Evolutionary conservation across 2,797 vertebrate genomes (phyloP), one percentile per base, ranked within the genome.

Genomic region (Taeniopygia guttata): DNA sequence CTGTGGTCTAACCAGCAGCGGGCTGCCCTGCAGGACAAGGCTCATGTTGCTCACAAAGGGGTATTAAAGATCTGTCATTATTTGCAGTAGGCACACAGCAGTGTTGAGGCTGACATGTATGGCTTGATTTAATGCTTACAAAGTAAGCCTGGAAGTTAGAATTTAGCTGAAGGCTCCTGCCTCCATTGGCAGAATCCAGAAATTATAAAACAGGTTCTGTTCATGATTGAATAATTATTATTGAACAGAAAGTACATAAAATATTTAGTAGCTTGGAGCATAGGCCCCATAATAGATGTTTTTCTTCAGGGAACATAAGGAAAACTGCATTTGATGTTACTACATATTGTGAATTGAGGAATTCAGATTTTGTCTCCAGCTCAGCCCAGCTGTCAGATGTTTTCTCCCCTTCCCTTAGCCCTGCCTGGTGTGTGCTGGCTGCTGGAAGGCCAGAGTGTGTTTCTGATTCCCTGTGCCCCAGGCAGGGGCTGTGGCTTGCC

Each of bases 11-110:
- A 11, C 36, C 36, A 38, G 36, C 36, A 38, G 36, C 11, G 11
- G 36, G 36, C 36, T 38, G 36, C 36, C 36, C 36, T 11, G 36
- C 36, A 38, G 36, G 36, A 38, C 36, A 11, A 38, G 36, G 36
- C 36, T 38, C 36, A 38, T 36, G 36, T 38, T 9, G 11, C 36
- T 38, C 36, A 36, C 36, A 38, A 38, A 38, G 36, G 36, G 36
- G 11, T 38, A 38, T 38, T 38, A 52, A 86, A 91, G 77, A 45
- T 87, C 91, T 91, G 27, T 58, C 70, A 90, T 87, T 94, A 75
- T 63, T 91, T 90, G 89, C 55, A 92, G 83, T 51, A 86, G 63
- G 62, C 83, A 94, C 80, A 67, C 69, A 84, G 36, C 63, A 77
- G 91, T 66, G 49, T 67, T 43, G 51, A 90, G 52, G 51, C 74